Conservation (phyloP, 2,797 vertebrate species). For the Alexandromys oeconomus region DNA sequence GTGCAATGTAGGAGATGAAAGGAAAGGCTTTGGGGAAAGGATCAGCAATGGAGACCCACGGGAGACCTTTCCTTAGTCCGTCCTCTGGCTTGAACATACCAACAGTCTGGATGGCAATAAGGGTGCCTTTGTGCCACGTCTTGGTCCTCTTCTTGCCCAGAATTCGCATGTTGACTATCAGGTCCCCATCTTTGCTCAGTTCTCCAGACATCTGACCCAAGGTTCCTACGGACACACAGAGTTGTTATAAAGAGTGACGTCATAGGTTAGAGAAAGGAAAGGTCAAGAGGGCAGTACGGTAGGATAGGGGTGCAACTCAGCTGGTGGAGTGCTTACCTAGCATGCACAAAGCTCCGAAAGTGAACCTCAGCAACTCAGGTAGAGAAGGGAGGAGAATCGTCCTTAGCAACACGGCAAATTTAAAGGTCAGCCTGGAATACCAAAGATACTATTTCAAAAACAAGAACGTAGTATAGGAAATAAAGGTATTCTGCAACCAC, state of each 20-base stretch:
- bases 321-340: background rate
- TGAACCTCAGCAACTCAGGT: background rate
- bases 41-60: background rate
- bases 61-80: background rate
- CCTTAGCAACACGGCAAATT: too few species aligned
- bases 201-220: conserved; percentile 83
- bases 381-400: background rate
- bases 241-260: background rate
- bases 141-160: conserved; percentile 98
- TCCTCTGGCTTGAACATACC: conserved; percentile 85
- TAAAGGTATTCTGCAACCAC: background rate
- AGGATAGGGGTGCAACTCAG: background rate
- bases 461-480: background rate
- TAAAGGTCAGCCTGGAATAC: too few species aligned
- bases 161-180: conserved; percentile 94
- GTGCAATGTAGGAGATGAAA: conserved; percentile 59
- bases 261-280: background rate
- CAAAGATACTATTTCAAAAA: too few species aligned
- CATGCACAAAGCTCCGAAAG: background rate
- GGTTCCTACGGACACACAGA: conserved; percentile 63
- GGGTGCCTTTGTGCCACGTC: conserved; percentile 96
- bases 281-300: background rate
- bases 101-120: conserved; percentile 94
- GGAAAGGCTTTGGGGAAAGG: background rate
- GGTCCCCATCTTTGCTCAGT: conserved; percentile 92